Evolutionary conservation across 2,113 vertebrate species (phyloP), one percentile per base, ranked within the genome.

Genomic region (Pachyramphus minor): DNA sequence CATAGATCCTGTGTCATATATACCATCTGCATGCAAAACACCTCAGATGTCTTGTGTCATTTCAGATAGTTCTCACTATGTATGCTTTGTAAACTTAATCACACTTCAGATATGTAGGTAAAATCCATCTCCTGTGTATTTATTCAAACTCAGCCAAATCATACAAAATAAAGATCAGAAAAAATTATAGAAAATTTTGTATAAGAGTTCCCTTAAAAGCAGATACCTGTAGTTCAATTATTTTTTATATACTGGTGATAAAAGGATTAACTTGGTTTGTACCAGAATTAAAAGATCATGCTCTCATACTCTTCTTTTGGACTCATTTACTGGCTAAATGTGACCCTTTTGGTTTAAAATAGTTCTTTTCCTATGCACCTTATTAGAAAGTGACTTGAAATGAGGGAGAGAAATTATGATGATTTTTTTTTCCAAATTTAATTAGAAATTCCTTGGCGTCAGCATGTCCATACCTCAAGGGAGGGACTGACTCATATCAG

Each of bases 331-430:
- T 28, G 8, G 11, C 67, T 80, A 76, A 30, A 88, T 45, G 20
- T 49, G 58, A 82, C 69, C 4, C 37, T 72, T 80, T 83, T 63
- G 9, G 11, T 88, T 76, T 83, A 83, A 83, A 67, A 59, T 49
- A 62, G 11, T 66, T 53, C 33, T 78, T 87, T 45, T 78, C 19
- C 5, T 59, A 50, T 41, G n/a, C 18, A 85, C 14, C 69, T 73
- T 83, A 90, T 74, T n/a, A 86, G 42, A 92, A 89, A 88, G 30
- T 18, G 33, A 73, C 41, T 76, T 76, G 63, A 95, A 96, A 92
- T 19, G 73, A 49, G 37, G 53, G 15, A 91, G 44, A 49, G 5
- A 92, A 94, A 85, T 76, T 87, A 72, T 79, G 15, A 80, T 85
- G 84, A 72, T 9, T 18, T 24, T 66, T 87, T 87, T 88, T 85